Base-by-base conservation (phyloP, 2,888 invertebrate genomes). In the Ditula angustiorana region DNA sequence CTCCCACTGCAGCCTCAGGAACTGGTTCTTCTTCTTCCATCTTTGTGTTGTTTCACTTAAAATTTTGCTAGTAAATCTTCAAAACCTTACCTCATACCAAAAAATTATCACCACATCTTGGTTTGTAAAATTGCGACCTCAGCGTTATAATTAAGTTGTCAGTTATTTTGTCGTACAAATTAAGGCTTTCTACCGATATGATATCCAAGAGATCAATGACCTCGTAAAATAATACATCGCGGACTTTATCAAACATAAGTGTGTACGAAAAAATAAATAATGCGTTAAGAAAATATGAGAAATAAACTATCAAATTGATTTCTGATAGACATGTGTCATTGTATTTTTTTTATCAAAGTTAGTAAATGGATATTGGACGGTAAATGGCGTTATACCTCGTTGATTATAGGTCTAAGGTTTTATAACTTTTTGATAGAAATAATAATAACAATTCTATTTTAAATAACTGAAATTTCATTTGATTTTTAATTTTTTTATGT, bases 81-180 rank as follows among this genome's bases (percentile, higher is more conserved):
- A 19, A 33, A 30, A 46, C 26, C 16, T 30, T 47, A 46, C 56
- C 35, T 52, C 49, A 56, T 69, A 89, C 88, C 66, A 86, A 72
- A 71, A 78, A 84, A 35, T 83, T 81, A 68, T 90, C 86, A 62
- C 80, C 79, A 63, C 83, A 78, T 85, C 82, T 79, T 60, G 82
- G 82, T 69, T 81, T 86, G 26, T 77, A 77, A 49, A 90, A 82
- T 19, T 86, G 78, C 65, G 74, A 72, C 50, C 90, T 81, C 8
- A 90, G 71, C 49, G 83, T 76, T 49, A 78, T 59, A 35, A 85
- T 88, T 67, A 90, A 74, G 70, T 88, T 88, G 66, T 80, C 84
- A 7, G 88, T 90, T 69, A 90, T 88, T 80, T 79, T 85, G 67
- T 87, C 85, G 82, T 87, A 89, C 41, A 90, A 73, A 67, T 68